Percentiles rank a stretch among this genome's conserved stretches.
Conservation (phyloP, 2,113 vertebrate genomes). For the Aspiorhynchus laticeps region DNA sequence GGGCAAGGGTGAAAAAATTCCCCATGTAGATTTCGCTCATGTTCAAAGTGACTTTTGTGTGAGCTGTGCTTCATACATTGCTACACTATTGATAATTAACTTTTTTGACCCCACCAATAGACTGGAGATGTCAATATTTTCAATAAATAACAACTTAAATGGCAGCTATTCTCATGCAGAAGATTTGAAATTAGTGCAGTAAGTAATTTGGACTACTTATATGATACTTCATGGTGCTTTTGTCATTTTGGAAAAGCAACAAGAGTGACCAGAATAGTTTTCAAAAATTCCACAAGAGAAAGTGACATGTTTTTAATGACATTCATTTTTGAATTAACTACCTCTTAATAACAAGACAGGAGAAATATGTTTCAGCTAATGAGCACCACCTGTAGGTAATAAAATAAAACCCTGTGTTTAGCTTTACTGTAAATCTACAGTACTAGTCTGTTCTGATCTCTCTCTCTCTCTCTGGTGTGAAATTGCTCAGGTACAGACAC, state of each 20-base stretch:
- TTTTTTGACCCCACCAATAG: too few species aligned
- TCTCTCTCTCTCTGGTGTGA: not conserved
- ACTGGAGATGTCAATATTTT: not conserved
- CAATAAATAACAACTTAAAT: not conserved
- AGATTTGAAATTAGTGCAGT: not conserved
- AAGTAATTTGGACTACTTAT: not conserved
- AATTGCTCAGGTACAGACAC: slow-evolving; percentile 2
- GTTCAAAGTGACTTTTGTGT: too few species aligned
- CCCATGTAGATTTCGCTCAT: too few species aligned
- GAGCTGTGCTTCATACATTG: too few species aligned
- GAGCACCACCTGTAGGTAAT: not conserved
- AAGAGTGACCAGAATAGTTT: not conserved
- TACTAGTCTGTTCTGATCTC: not conserved
- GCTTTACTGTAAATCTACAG: not conserved
- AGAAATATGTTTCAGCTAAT: not conserved
- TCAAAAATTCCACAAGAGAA: not conserved
- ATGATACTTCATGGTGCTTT: not conserved
- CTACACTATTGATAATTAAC: too few species aligned
- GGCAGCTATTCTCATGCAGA: not conserved
- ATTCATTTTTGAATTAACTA: not conserved
- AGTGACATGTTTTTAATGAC: not conserved
- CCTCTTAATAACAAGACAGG: not conserved
- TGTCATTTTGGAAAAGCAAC: not conserved
- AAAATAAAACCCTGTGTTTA: not conserved
- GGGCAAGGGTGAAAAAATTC: too few species aligned